Evolutionary conservation across 2,888 invertebrate species (phyloP).

Genomic region (Xylota sylvarum): DNA sequence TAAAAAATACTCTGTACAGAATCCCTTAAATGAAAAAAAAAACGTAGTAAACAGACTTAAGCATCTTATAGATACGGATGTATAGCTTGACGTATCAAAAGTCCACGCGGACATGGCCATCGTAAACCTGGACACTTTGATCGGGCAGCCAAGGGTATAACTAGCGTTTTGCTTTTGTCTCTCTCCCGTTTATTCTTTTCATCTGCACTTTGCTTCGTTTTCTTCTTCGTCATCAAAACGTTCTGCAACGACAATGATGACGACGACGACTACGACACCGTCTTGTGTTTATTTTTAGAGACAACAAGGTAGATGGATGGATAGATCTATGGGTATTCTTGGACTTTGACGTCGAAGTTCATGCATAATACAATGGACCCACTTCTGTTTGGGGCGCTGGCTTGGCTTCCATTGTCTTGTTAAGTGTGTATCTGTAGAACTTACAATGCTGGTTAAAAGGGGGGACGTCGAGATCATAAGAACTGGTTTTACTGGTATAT

Average conservation of each 20-base stretch:
- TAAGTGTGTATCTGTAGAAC: not conserved
- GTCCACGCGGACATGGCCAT: slow-evolving; percentile 52
- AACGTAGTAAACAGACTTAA: slow-evolving; percentile 22
- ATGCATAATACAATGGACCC: slow-evolving; percentile 70
- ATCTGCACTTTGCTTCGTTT: slow-evolving; percentile 23
- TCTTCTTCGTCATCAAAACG: not conserved
- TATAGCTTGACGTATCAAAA: slow-evolving; percentile 28
- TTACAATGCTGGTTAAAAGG: slow-evolving; percentile 1
- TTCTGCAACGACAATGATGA: slow-evolving; percentile 7
- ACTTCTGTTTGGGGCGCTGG: slow-evolving; percentile 40
- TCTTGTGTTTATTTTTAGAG: slow-evolving; percentile 69
- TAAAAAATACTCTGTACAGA: too few relatives aligned
- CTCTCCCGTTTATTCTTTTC: slow-evolving; percentile 26
- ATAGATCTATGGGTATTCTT: slow-evolving; percentile 55
- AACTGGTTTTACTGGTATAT: slow-evolving; percentile 68
- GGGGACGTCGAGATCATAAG: slow-evolving; percentile 49
- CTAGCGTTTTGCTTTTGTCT: slow-evolving; percentile 34
- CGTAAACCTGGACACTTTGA: slow-evolving; percentile 39
- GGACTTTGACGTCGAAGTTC: slow-evolving; percentile 70
- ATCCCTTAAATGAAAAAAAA: slow-evolving; percentile 14
- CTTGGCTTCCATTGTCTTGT: slow-evolving; percentile 40
- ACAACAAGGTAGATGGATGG: slow-evolving; percentile 49
- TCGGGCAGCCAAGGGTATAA: slow-evolving; percentile 11
- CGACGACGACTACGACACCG: slow-evolving; percentile 19
- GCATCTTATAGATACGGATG: slow-evolving; percentile 23